phyloP scores from a whole-genome alignment of 2,888 invertebrate species.

The Mesorhabditis sp. region DNA sequence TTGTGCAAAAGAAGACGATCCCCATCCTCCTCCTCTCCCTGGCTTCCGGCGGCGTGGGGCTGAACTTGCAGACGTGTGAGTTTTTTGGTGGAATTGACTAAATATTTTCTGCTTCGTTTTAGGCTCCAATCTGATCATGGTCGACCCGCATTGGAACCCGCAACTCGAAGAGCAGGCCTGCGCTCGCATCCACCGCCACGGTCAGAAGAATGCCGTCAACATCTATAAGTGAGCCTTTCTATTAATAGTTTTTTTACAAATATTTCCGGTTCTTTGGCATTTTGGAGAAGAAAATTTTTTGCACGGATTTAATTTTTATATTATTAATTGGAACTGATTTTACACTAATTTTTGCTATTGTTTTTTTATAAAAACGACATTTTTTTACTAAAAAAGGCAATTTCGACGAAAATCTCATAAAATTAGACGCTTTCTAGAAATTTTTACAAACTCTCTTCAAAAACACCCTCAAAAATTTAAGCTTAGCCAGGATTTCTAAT shows the following conservation, averaged over 20 bases:
- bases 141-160: conserved; percentile 94
- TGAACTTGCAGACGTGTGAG: conserved; percentile 69
- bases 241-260: conserved; percentile 21
- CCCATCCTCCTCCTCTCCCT: conserved; percentile 71
- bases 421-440: too few species aligned
- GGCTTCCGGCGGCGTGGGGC: conserved; percentile 87
- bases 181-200: conserved; percentile 85
- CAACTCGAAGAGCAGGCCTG: conserved; percentile 89
- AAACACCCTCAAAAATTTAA: background rate
- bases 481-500: conserved; percentile 6
- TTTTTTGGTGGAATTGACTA: conserved; percentile 80
- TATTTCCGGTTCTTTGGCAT: background rate
- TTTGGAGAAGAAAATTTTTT: conserved; percentile 3
- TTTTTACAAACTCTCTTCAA: background rate
- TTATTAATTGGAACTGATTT: background rate
- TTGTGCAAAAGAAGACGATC: background rate
- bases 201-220: conserved; percentile 76
- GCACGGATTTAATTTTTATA: background rate
- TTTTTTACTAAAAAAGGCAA: conserved; percentile 8
- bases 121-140: conserved; percentile 81
- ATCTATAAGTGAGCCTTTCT: conserved; percentile 72
- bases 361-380: background rate
- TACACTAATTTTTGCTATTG: background rate
- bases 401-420: too few species aligned
- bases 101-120: background rate